Conservation (phyloP, 2,888 invertebrate species). For the Atherix ibis region DNA sequence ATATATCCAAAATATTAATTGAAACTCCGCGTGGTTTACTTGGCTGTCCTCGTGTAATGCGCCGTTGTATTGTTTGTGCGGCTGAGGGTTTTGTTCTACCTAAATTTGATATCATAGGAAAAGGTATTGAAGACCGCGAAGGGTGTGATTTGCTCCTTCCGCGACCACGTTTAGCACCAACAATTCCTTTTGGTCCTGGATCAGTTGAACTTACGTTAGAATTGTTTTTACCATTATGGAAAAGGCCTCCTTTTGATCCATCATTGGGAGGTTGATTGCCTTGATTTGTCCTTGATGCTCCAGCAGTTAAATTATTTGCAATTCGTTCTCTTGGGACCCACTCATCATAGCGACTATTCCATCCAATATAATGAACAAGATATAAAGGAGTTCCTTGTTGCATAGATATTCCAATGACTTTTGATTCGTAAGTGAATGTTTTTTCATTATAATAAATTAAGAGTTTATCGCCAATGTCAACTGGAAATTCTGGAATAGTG, state of each 20-base stretch:
- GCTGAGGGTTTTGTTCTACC: constrained; percentile 50
- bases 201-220: constrained; percentile 12
- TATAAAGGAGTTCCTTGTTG: constrained; percentile 45
- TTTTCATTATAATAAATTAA: constrained; percentile 75
- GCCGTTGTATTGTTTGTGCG: constrained; percentile 37
- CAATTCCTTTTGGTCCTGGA: constrained; percentile 11
- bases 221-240: too few relatives aligned
- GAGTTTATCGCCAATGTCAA: constrained; percentile 68
- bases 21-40: constrained; percentile 36
- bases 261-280: constrained; percentile 7
- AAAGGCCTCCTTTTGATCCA: constrained; percentile 12
- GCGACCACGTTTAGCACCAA: constrained; percentile 35
- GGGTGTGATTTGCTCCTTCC: constrained; percentile 35
- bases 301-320: constrained; percentile 61
- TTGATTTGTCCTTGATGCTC: too few relatives aligned
- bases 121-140: constrained; percentile 46
- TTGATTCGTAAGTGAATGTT: constrained; percentile 85
- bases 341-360: constrained; percentile 96
- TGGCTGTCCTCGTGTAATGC: constrained; percentile 28
- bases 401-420: constrained; percentile 65
- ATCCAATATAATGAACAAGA: constrained; percentile 80
- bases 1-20: constrained; percentile 40
- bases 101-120: constrained; percentile 44
- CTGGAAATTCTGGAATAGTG: constrained; percentile 35
- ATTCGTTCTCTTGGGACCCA: constrained; percentile 83